Evolutionary conservation across 2,888 invertebrate genomes (phyloP).

Genomic region (Eristalis arbustorum): DNA sequence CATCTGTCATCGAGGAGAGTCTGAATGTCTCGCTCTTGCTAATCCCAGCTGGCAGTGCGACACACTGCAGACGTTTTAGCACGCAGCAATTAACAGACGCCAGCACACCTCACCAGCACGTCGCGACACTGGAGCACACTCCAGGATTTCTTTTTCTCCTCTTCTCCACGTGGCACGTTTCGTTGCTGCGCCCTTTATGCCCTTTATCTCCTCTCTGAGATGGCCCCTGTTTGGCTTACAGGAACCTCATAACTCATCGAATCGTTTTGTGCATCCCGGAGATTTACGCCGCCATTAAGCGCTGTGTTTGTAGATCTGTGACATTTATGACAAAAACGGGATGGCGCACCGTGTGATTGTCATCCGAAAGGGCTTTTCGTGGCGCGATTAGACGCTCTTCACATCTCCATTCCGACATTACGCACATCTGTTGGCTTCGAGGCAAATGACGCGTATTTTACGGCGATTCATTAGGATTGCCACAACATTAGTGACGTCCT

Average conservation of each 20-base stretch:
- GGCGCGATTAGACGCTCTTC: not conserved
- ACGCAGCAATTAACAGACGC: not conserved
- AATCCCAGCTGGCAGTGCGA: not conserved
- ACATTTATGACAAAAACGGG: not conserved
- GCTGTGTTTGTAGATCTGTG: not conserved
- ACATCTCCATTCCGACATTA: not conserved
- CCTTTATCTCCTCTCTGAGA: not conserved
- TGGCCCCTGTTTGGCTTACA: not conserved
- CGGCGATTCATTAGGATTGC: not conserved
- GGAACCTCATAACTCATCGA: not conserved
- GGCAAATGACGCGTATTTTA: not conserved
- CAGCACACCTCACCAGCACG: not conserved
- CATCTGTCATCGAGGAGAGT: not conserved
- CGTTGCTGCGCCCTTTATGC: not conserved
- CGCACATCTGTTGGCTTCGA: constrained; percentile 1
- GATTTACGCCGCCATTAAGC: not conserved
- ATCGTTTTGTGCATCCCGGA: not conserved
- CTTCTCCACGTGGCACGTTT: constrained; percentile 1
- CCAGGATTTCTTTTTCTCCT: not conserved
- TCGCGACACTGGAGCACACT: not conserved
- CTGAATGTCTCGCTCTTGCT: too few species aligned
- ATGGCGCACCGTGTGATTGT: not conserved
- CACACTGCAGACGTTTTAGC: not conserved
- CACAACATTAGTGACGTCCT: not conserved
- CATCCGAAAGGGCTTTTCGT: not conserved